phyloP scores from a whole-genome alignment of 2,888 invertebrate genomes.

The Drosophila prolongata region DNA sequence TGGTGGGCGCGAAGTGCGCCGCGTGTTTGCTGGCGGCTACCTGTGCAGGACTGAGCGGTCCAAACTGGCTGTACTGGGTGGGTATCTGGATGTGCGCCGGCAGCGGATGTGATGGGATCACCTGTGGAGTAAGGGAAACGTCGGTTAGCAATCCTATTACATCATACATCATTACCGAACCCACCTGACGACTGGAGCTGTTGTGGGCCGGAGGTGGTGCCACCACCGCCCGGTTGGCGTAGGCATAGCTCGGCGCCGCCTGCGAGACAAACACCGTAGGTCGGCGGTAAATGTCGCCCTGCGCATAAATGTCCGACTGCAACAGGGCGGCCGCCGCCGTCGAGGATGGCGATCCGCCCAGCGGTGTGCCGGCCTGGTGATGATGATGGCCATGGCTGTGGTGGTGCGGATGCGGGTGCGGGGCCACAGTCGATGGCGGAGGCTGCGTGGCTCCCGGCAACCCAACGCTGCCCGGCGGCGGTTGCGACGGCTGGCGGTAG shows the following conservation, averaged over 20 bases:
- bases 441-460: slow-evolving; percentile 17
- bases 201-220: slow-evolving; percentile 85
- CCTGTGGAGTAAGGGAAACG: slow-evolving; percentile 77
- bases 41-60: slow-evolving; percentile 85
- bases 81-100: slow-evolving; percentile 93
- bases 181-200: slow-evolving; percentile 84
- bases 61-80: slow-evolving; percentile 87
- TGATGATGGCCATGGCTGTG: slow-evolving; percentile 75
- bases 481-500: slow-evolving; percentile 81
- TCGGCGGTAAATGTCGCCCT: slow-evolving; percentile 87
- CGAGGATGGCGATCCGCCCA: slow-evolving; percentile 83
- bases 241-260: slow-evolving; percentile 83
- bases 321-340: slow-evolving; percentile 81
- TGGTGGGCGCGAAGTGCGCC: slow-evolving; percentile 84
- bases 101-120: slow-evolving; percentile 89
- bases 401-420: slow-evolving; percentile 60
- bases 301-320: slow-evolving; percentile 84
- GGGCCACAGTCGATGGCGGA: slow-evolving; percentile 50
- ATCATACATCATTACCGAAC: slow-evolving; percentile 17
- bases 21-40: slow-evolving; percentile 84
- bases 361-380: slow-evolving; percentile 86
- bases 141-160: not conserved
- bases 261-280: slow-evolving; percentile 89
- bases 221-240: slow-evolving; percentile 83
- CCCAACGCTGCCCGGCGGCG: slow-evolving; percentile 51